These are phyloP conservation scores for Eilema depressum DNA, from an alignment of 2,888 invertebrate species.

Conservation along the genomic window DNA sequence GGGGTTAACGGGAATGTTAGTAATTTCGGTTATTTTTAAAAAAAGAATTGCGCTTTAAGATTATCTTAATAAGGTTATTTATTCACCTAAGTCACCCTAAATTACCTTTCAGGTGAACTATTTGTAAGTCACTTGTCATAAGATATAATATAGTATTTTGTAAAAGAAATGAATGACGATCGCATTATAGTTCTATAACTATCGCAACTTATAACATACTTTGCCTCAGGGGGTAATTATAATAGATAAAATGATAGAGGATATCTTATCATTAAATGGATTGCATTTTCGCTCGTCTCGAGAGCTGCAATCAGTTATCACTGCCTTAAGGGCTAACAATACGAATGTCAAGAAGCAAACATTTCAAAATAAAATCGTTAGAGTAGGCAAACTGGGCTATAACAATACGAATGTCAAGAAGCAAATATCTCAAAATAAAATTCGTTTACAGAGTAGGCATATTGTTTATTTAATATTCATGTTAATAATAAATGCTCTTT, in stretches of 20 bases:
- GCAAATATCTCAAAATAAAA: background rate
- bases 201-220: background rate
- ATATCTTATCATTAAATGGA: conserved; percentile 1
- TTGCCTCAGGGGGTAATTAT: background rate
- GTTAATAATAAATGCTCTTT: background rate
- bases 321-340: conserved; percentile 1
- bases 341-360: background rate
- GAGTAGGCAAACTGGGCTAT: background rate
- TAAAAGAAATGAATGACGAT: background rate
- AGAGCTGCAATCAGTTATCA: conserved; percentile 4
- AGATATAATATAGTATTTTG: background rate
- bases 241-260: background rate
- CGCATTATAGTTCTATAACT: background rate
- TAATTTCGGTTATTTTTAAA: no score
- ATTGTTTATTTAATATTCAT: background rate
- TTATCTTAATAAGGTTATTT: background rate
- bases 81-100: background rate
- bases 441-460: background rate
- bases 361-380: background rate
- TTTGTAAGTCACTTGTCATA: background rate
- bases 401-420: background rate
- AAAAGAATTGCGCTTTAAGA: no score
- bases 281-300: conserved; percentile 2
- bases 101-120: background rate
- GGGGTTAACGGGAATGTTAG: no score